Base-by-base conservation (phyloP, 2,797 vertebrate species). In the Cyclura pinguis region DNA sequence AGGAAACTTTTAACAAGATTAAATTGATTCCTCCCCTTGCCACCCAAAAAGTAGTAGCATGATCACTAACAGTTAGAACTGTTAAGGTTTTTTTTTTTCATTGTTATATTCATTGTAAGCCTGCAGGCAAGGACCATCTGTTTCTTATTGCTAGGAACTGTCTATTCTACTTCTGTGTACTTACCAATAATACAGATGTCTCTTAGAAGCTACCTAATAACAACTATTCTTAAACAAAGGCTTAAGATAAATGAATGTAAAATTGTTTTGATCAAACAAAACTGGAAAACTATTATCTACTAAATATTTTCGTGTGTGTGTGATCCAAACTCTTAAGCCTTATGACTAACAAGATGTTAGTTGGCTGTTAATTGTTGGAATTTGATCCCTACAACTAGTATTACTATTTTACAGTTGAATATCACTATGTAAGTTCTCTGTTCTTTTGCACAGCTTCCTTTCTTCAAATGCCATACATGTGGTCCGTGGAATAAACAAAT, bases 201-300 rank as follows among this genome's bases (percentile, higher is more conserved):
- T 14, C 64, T 76, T 85, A 35, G 42, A 76, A 62, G 29, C 27
- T 59, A 29, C 6, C 32, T 64, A 69, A 84, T 38, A 77, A 50
- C 47, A 78, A 77, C 7, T 57, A 42, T 13, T 22, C 52, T 57
- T 5, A 14, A 84, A 69, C 64, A 59, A 88, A 88, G n/a, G 2
- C 27, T 5, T 8, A 84, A 29, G 14, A 42, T 35, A 50, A 80
- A 10, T 47, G 57, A 20, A 18, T 90, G 62, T 32, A 29, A 89
- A 88, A 83, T 87, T 64, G 27, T 35, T 69, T 88, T 42, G 89
- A 92, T 92, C 92, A 90, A 80, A 88, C 80, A 89, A 78, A 16
- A 82, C 77, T 90, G 82, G 35, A 80, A 90, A 85, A 47, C 35
- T 94, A 78, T 95, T 95, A 95, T 96, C 92, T 67, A 29, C 67